Evolutionary conservation across 1,140 invertebrate species (phyloP), one percentile per base, ranked within the genome.

Genomic region (Antheraea pernyi): DNA sequence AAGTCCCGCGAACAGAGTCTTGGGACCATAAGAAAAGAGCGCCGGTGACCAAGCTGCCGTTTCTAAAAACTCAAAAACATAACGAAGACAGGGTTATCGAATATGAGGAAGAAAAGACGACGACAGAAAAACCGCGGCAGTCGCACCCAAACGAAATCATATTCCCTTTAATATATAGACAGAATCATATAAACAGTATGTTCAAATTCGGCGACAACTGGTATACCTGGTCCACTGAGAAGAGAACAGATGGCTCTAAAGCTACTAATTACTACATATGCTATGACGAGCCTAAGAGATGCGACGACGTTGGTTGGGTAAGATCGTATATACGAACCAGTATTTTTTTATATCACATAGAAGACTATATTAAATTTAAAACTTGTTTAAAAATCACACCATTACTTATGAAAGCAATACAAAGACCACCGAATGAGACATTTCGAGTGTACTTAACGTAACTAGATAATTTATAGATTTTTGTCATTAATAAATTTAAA

Each of bases 301-400:
- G 89, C 71, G 89, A 90, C 67, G 86, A 91, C 30, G 74, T 89
- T 39, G 89, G 89, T 69, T 91, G 89, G 89, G 89, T 90, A 79
- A 86, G 39, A 11, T 42, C 39, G 39, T 42, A 42, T 42, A 42
- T 10, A 75, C 62, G 53, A 67, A 64, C 22, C 59, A 16, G 10
- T 63, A 30, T 36, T 30, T n/a, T 67, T 39, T 30, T n/a, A n/a
- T n/a, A n/a, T n/a, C n/a, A n/a, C n/a, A n/a, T n/a, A n/a, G n/a
- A n/a, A n/a, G n/a, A n/a, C n/a, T n/a, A n/a, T n/a, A n/a, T n/a
- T n/a, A n/a, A n/a, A n/a, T n/a, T n/a, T n/a, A n/a, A n/a, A n/a
- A n/a, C n/a, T n/a, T n/a, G n/a, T 16, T 30, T 30, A 30, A 30
- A 30, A 30, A 30, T 30, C 4, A 30, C 22, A 30, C 22, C 1